phyloP scores from a whole-genome alignment of 2,888 invertebrate genomes.

The Phorcus lineatus region DNA sequence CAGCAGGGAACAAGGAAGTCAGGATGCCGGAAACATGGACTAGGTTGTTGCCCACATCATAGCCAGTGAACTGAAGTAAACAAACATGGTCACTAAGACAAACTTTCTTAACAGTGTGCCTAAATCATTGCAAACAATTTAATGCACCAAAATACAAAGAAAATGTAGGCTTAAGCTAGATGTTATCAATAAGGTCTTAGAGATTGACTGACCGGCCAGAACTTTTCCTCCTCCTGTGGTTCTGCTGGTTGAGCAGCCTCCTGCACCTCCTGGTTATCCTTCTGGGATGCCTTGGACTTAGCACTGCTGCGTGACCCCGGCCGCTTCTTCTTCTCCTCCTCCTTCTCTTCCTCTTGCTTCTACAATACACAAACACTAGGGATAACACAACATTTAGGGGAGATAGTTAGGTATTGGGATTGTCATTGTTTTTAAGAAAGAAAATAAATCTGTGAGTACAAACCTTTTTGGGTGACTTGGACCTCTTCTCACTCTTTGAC shows the following conservation, averaged over 20 bases:
- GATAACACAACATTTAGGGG: no score
- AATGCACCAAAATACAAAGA: no score
- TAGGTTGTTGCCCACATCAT: slow-evolving; percentile 73
- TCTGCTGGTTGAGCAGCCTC: slow-evolving; percentile 30
- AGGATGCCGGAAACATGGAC: slow-evolving; percentile 72
- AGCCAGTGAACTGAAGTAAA: slow-evolving; percentile 70
- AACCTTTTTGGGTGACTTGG: slow-evolving; percentile 67
- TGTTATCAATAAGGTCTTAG: no score
- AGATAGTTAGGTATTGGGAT: no score
- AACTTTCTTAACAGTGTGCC: no score
- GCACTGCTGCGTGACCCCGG: slow-evolving; percentile 66
- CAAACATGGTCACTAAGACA: no score
- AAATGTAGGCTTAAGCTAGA: no score
- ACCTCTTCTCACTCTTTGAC: slow-evolving; percentile 60
- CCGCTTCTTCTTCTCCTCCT: slow-evolving; percentile 53
- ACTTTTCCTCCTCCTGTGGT: slow-evolving; percentile 49
- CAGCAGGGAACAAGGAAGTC: slow-evolving; percentile 71
- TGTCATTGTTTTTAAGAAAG: no score
- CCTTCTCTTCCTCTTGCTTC: slow-evolving; percentile 49
- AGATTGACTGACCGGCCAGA: slow-evolving; percentile 67
- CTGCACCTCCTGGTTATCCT: slow-evolving; percentile 45
- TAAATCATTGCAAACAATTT: no score
- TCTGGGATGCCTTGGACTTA: slow-evolving; percentile 60
- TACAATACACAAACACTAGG: neutral
- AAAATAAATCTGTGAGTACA: neutral